phyloP scores from a whole-genome alignment of 2,797 vertebrate species.

The Euthynnus affinis region DNA sequence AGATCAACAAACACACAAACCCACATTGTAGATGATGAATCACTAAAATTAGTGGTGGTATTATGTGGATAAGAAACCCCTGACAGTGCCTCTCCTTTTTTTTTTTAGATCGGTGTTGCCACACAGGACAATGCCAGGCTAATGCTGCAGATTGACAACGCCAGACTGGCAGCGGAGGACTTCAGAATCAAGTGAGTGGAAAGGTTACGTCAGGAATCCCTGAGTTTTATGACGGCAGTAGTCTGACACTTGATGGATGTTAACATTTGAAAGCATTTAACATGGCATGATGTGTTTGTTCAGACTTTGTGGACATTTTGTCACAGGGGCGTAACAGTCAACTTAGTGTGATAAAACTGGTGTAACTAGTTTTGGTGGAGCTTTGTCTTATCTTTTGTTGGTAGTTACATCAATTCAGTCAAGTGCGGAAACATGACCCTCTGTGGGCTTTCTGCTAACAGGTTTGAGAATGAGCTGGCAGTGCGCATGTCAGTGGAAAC shows the following conservation, averaged over 20 bases:
- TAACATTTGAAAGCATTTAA: neutral
- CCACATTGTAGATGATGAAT: no score
- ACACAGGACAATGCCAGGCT: constrained; percentile 74
- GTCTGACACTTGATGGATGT: neutral
- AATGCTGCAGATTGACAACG: constrained; percentile 85
- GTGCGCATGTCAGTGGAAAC: constrained; percentile 80
- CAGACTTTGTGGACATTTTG: constrained; percentile 9
- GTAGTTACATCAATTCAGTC: neutral
- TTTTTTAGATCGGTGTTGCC: constrained; percentile 74
- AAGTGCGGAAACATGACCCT: neutral
- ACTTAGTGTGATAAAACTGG: constrained; percentile 47
- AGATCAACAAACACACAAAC: no score
- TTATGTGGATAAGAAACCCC: neutral
- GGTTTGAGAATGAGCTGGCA: constrained; percentile 81
- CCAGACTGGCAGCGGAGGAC: constrained; percentile 84
- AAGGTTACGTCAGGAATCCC: neutral
- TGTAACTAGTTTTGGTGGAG: constrained; percentile 52
- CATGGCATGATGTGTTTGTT: neutral
- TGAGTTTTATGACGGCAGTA: neutral
- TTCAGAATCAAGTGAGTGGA: constrained; percentile 85
- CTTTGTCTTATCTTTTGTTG: neutral
- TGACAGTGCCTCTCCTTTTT: neutral
- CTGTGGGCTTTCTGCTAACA: constrained; percentile 17
- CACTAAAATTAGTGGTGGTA: no score
- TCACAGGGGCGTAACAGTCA: constrained; percentile 21